Percentiles rank a stretch among this genome's conserved stretches.
Conservation (phyloP, 2,888 invertebrate species). For the Drosophila kuntzei region DNA sequence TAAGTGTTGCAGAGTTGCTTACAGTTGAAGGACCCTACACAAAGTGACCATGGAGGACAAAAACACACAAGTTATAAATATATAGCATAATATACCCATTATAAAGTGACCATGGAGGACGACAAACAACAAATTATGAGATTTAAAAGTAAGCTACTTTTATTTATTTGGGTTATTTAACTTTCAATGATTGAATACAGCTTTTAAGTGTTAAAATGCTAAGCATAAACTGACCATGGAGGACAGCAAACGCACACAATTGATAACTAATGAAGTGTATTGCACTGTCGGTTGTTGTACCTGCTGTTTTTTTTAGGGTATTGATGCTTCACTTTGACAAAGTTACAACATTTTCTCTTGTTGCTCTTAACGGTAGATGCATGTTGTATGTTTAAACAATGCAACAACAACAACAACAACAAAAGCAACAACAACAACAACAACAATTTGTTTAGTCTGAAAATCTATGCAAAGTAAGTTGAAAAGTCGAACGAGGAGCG, state of each 20-base stretch:
- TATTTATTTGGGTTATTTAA: too few relatives aligned
- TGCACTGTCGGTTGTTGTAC: background rate
- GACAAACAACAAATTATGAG: background rate
- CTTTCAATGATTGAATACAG: background rate
- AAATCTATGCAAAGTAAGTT: slow-evolving; percentile 74
- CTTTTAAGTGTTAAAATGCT: background rate
- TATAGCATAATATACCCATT: background rate
- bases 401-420: slow-evolving; percentile 46
- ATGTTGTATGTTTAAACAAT: slow-evolving; percentile 69
- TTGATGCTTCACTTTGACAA: slow-evolving; percentile 21
- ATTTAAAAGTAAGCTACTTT: background rate
- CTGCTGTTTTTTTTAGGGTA: background rate
- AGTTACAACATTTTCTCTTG: slow-evolving; percentile 23
- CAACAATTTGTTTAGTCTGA: slow-evolving; percentile 58
- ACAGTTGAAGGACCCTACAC: background rate
- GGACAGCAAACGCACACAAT: background rate
- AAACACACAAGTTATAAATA: background rate
- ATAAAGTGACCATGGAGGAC: slow-evolving; percentile 13
- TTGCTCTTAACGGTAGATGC: slow-evolving; percentile 66
- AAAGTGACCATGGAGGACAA: background rate
- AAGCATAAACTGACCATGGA: background rate
- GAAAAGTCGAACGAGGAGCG: slow-evolving; percentile 57
- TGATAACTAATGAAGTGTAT: slow-evolving; percentile 1
- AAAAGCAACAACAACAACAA: slow-evolving; percentile 38
- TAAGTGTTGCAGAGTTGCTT: background rate